Conservation (phyloP, 2,113 vertebrate genomes). For the Lipotes vexillifer region DNA sequence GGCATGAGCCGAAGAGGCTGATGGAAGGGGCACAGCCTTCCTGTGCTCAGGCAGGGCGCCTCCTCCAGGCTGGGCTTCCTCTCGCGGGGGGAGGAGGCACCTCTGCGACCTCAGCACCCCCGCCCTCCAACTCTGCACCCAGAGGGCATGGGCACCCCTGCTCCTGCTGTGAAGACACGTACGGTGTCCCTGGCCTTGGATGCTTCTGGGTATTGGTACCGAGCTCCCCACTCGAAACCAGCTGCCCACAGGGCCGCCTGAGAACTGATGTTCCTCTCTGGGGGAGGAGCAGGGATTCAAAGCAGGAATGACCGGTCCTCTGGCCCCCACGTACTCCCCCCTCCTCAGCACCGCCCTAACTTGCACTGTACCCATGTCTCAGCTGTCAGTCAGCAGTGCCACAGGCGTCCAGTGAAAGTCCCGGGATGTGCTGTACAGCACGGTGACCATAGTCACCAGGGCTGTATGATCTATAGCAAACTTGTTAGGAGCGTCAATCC, state of each 20-base stretch:
- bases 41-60: background rate
- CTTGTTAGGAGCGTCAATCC: background rate
- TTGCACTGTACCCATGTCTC: background rate
- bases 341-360: too few species aligned
- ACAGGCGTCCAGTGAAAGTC: too few species aligned
- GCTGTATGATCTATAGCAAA: background rate
- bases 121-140: background rate
- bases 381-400: background rate
- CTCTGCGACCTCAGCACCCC: too few species aligned
- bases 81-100: accelerated
- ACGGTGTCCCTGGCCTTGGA: too few species aligned
- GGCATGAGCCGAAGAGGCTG: background rate
- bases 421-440: background rate
- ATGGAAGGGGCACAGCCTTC: background rate
- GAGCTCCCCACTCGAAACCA: background rate
- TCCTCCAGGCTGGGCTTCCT: too few species aligned
- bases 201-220: background rate
- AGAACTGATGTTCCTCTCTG: background rate
- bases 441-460: background rate
- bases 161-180: background rate
- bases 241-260: background rate
- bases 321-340: too few species aligned
- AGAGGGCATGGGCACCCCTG: background rate
- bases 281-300: background rate
- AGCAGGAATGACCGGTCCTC: background rate